Evolutionary conservation across 2,888 invertebrate genomes (phyloP).

Genomic region (Hoplodrina blanda): DNA sequence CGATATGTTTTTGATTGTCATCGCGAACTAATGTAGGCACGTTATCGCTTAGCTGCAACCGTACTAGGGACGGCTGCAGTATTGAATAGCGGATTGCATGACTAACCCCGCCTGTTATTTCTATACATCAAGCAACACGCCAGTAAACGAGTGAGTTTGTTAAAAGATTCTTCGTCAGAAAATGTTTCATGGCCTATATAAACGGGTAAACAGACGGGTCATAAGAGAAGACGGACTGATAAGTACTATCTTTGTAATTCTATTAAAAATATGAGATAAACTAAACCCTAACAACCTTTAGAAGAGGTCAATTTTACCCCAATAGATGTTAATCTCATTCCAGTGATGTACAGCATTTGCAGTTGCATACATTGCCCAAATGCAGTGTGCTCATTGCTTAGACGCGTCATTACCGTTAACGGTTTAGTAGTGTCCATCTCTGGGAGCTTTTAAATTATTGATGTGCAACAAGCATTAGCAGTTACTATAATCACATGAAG

Average conservation of each 20-base stretch:
- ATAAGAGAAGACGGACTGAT: conserved; percentile 62
- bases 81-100: conserved; percentile 5
- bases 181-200: conserved; percentile 20
- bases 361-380: conserved; percentile 13
- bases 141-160: conserved; percentile 4
- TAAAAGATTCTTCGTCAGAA: conserved; percentile 15
- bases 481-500: conserved; percentile 43
- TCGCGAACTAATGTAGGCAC: conserved; percentile 9
- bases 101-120: conserved; percentile 10
- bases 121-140: neutral
- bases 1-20: conserved; percentile 35
- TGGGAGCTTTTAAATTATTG: conserved; percentile 39
- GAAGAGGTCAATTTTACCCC: conserved; percentile 53
- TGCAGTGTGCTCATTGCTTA: conserved; percentile 18
- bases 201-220: conserved; percentile 34
- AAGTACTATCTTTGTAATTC: conserved; percentile 52
- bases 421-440: conserved; percentile 24
- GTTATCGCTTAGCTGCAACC: conserved; percentile 4
- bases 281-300: conserved; percentile 34
- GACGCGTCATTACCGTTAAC: conserved; percentile 26
- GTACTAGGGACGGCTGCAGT: neutral
- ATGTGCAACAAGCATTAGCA: conserved; percentile 43
- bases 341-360: conserved; percentile 12
- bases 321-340: conserved; percentile 27
- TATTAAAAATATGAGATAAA: conserved; percentile 53